Evolutionary conservation across 2,797 vertebrate genomes (phyloP), one percentile per base, ranked within the genome.

Genomic region (Rachycentron canadum): DNA sequence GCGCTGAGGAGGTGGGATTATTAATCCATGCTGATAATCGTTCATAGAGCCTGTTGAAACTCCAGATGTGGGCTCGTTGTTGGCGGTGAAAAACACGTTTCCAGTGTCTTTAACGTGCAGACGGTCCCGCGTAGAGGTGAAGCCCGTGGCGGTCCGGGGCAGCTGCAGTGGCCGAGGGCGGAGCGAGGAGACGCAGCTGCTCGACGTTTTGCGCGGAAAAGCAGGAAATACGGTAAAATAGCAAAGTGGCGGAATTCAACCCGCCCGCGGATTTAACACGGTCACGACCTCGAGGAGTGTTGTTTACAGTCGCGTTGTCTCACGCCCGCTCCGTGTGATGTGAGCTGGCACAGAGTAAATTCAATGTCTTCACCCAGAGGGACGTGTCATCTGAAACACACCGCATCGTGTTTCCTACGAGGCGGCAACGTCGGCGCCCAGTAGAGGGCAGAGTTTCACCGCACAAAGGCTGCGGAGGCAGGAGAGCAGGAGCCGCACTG

Each of bases 101-200:
- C 14, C 9, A 10, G 14, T 19, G 8, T 19, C 6, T 40, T 61
- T 62, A 36, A 60, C 25, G 7, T 25, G 50, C 74, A 79, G 23
- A 0, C 21, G 8, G 60, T 55, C 3, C 66, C n/a, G 17, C 21
- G 73, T 45, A 49, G 55, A 81, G 65, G 28, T 60, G 62, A 23
- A 41, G 14, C 73, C 74, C 21, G 34, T 11, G n/a, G 64, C 3
- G 58, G 53, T 58, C 58, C 28, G 6, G 34, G 36, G 60, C 49
- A 88, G 86, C 89, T 89, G 93, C 93, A 64, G 91, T 1, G 45
- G 6, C 38, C 0, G 73, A 30, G 81, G 93, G 93, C 79, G 92
- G 92, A 88, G 92, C 91, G 3, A 88, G 2, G 21, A 3, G 14
- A 49, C 80, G 82, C 43, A 9, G 56, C 74, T 36, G n/a, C 76